Percentiles rank a stretch among this genome's conserved stretches.
phyloP scores from a whole-genome alignment of 1,140 invertebrate species.

The Anastrepha obliqua region DNA sequence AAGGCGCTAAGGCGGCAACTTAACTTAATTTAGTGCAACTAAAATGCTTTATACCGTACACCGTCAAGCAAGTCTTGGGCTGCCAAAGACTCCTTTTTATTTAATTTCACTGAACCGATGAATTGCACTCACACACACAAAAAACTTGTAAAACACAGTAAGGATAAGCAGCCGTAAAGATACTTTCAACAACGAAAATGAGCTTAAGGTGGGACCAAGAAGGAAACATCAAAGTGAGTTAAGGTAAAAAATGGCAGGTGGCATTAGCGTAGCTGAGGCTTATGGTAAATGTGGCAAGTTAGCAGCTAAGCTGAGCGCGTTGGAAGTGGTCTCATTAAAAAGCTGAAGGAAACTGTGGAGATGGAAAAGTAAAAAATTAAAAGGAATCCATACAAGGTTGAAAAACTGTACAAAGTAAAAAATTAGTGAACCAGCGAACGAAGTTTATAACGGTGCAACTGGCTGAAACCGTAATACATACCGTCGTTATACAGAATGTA shows the following conservation, averaged over 20 bases:
- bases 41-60: not conserved
- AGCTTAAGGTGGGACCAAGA: not conserved
- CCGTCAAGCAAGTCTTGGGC: not conserved
- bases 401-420: no score
- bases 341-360: not conserved
- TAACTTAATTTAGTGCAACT: not conserved
- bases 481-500: no score
- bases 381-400: no score
- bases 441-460: no score
- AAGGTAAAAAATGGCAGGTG: slow-evolving; percentile 32
- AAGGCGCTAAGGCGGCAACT: no score
- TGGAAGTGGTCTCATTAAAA: not conserved
- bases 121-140: not conserved
- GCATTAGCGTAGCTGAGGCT: not conserved
- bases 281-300: not conserved
- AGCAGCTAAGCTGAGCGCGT: not conserved
- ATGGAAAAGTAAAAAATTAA: not conserved
- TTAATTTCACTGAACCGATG: not conserved
- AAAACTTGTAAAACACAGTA: no score
- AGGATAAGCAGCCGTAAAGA: no score
- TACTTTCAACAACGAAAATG: no score
- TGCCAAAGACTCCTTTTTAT: slow-evolving; percentile 21
- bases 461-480: no score
- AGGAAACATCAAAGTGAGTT: not conserved
- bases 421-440: no score